Evolutionary conservation across 2,113 vertebrate genomes (phyloP), one percentile per base, ranked within the genome.

Genomic region (Hippocampus abdominalis): DNA sequence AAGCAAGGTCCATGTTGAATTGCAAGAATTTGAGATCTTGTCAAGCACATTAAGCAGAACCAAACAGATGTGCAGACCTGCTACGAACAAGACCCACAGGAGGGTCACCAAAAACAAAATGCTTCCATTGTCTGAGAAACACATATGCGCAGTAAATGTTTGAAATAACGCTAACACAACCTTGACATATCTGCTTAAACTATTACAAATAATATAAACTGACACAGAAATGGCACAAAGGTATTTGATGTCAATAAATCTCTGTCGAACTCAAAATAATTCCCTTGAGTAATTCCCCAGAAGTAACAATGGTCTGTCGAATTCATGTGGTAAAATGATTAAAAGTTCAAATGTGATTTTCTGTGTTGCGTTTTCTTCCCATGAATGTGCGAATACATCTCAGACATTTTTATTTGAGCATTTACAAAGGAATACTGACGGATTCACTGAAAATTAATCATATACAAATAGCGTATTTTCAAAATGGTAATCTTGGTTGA

Each of bases 291-390:
- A 27, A 57, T 15, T 23, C 51, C n/a, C 51, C 51, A 54, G 51
- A 54, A 54, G 51, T 54, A 54, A 54, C 51, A 54, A 23, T 54
- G 54, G 27, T 32, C 57, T 32, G 27, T 18, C 20, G 57, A 16
- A 32, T 16, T 60, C 57, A 60, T 32, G 57, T 60, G 57, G 57
- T 60, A 60, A 60, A 60, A 60, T 32, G 57, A 60, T 60, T 60
- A 4, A 59, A 36, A 59, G 57, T 32, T 59, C 4, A 60, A 60
- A 60, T 36, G 57, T 18, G 54, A 60, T 29, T 32, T 16, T 32
- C 7, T 8, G 27, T 32, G 15, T 60, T 29, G 56, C 56, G 18
- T 11, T 56, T 56, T 56, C 21, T 56, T 56, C n/a, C 53, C 2
- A 3, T 25, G 8, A 13, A 10, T 53, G 51, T n/a, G 21, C 11